phyloP scores from a whole-genome alignment of 2,113 vertebrate genomes.

The Malurus cyaneus region DNA sequence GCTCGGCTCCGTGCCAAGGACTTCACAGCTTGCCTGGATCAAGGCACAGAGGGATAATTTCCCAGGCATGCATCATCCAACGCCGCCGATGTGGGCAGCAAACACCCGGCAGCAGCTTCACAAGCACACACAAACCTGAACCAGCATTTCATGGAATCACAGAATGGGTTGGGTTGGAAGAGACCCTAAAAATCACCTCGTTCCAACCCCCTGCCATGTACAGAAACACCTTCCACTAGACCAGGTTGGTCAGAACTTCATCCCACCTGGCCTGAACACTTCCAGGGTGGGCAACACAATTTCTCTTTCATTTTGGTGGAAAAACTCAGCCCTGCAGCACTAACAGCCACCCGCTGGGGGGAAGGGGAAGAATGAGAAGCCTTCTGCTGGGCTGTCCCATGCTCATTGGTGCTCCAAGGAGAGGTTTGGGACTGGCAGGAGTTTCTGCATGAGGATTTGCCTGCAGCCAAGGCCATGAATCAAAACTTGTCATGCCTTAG shows the following conservation, averaged over 20 bases:
- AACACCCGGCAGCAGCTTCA: neutral
- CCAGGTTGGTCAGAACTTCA: neutral
- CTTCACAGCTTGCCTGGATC: neutral
- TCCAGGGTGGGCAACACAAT: neutral
- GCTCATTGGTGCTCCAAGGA: neutral
- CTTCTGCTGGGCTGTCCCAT: accelerated
- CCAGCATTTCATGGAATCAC: accelerated
- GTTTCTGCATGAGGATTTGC: neutral
- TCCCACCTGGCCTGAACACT: neutral
- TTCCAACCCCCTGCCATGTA: neutral
- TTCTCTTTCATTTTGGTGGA: neutral
- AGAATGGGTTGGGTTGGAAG: neutral
- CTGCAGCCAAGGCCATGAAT: neutral
- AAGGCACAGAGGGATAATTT: neutral
- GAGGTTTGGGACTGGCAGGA: neutral
- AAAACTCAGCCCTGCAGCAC: neutral
- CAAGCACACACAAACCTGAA: neutral
- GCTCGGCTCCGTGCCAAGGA: neutral
- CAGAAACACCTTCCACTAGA: neutral
- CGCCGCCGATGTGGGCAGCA: accelerated
- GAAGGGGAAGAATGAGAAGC: neutral
- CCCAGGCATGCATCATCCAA: neutral
- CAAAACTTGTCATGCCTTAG: accelerated
- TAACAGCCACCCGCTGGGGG: accelerated
- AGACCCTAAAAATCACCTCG: accelerated